phyloP scores from a whole-genome alignment of 2,113 vertebrate species.

The Psammodynastes pulverulentus region DNA sequence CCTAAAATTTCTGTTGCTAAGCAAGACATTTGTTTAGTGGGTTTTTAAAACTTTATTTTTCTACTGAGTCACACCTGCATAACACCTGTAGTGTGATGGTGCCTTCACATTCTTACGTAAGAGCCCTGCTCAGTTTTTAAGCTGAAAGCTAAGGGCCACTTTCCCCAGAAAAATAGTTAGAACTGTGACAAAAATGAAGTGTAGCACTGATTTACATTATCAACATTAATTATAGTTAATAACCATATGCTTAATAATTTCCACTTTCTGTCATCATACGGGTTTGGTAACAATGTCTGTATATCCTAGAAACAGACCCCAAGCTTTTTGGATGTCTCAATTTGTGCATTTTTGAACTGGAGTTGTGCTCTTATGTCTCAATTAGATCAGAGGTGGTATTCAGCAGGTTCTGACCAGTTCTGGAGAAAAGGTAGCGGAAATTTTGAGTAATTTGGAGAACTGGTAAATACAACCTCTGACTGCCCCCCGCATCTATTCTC shows the following conservation, averaged over 20 bases:
- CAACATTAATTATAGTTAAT: background rate
- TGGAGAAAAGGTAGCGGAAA: no score
- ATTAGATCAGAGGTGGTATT: no score
- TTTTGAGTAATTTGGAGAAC: no score
- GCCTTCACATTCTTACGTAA: background rate
- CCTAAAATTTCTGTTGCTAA: no score
- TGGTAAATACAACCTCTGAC: no score
- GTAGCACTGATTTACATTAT: background rate
- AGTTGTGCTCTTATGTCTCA: constrained; percentile 35
- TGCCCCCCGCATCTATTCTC: no score
- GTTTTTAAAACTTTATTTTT: no score
- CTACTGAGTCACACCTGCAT: no score
- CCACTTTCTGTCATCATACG: background rate
- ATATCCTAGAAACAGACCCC: background rate
- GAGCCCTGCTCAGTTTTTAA: background rate
- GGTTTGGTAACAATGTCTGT: background rate
- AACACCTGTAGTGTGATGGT: background rate
- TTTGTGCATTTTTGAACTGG: background rate
- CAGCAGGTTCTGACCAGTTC: no score
- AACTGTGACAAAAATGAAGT: background rate
- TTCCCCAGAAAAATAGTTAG: background rate
- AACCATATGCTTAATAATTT: background rate
- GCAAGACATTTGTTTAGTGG: no score
- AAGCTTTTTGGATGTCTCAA: background rate
- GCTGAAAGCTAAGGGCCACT: background rate